Evolutionary conservation across 2,113 vertebrate species (phyloP), one percentile per base, ranked within the genome.

Genomic region (Todiramphus saurophagus): DNA sequence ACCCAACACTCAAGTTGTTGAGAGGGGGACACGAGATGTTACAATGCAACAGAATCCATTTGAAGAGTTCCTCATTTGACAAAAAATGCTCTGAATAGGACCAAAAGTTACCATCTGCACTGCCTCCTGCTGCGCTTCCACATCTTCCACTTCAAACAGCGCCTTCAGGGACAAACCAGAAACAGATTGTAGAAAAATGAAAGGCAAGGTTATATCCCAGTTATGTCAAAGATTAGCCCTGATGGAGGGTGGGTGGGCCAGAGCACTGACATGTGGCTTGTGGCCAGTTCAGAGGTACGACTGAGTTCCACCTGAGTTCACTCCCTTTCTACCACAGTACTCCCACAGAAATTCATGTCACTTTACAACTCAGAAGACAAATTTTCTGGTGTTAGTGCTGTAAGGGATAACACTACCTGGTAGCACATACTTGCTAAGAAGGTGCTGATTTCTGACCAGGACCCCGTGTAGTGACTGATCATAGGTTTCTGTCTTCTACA

Each of bases 91-190:
- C 5, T 41, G 24, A 82, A 28, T 8, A 48, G 28, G 23, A 78
- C 39, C n/a, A 16, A 24, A 53, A 28, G 6, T 98, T 98, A 98
- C 97, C 97, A 77, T 94, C 46, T 81, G 94, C 68, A 97, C 91
- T 3, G 43, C 87, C 44, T 96, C 94, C 79, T 2, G 53, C 44
- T 96, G 89, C 1, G 0, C 59, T 60, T 89, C 89, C 0, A 86
- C 60, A 63, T 95, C 89, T 69, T 95, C 93, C 31, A 25, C 73
- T 59, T 98, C 93, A 83, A 98, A 93, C 56, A 98, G 96, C 4
- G 25, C 96, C 97, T 97, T 76, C 30, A 44, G 89, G 80, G 67
- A 76, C 70, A 83, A 80, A 93, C 4, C 66, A 95, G 56, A 90
- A 74, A 86, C 5, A 81, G 59, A 9, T 53, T 41, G 23, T 48